Conservation (phyloP, 2,797 vertebrate genomes). For the Salarias fasciatus region DNA sequence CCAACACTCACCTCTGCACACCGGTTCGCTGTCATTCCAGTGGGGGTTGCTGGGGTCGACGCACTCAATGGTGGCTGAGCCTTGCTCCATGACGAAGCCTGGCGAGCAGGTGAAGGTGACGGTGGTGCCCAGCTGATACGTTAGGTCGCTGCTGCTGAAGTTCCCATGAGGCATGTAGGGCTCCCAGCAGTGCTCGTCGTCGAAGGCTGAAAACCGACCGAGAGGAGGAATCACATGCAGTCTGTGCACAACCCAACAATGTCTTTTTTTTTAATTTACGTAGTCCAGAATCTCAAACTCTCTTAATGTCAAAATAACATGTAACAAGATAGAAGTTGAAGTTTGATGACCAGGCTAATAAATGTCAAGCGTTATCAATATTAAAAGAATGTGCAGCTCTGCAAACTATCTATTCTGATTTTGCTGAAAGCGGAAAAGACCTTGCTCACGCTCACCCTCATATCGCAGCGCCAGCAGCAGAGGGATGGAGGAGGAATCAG, state of each 20-base stretch:
- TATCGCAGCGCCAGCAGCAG: slow-evolving; percentile 90
- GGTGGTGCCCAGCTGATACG: slow-evolving; percentile 87
- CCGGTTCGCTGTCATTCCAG: slow-evolving; percentile 94
- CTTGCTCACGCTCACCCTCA: slow-evolving; percentile 82
- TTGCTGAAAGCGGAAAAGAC: slow-evolving; percentile 26
- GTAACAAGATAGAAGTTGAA: slow-evolving; percentile 12
- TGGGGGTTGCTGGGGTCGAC: slow-evolving; percentile 89
- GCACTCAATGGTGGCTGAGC: slow-evolving; percentile 90
- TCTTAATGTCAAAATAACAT: too few relatives aligned
- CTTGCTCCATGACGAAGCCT: slow-evolving; percentile 90
- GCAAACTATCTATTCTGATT: slow-evolving; percentile 3
- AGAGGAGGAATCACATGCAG: neutral
- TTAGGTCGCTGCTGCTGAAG: slow-evolving; percentile 90
- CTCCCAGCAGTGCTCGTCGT: slow-evolving; percentile 92
- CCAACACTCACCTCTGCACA: slow-evolving; percentile 85
- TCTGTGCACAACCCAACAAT: neutral
- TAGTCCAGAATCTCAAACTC: neutral
- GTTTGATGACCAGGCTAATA: slow-evolving; percentile 1
- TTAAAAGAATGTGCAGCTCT: neutral
- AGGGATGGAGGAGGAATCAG: slow-evolving; percentile 90
- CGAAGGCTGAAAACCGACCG: slow-evolving; percentile 82
- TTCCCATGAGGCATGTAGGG: slow-evolving; percentile 93
- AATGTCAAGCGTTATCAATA: slow-evolving; percentile 7
- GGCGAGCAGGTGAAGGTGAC: slow-evolving; percentile 90
- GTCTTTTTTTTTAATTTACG: neutral